Percentiles rank a stretch among this genome's conserved stretches.
Conservation (phyloP, 2,888 invertebrate species). For the Lagria hirta region DNA sequence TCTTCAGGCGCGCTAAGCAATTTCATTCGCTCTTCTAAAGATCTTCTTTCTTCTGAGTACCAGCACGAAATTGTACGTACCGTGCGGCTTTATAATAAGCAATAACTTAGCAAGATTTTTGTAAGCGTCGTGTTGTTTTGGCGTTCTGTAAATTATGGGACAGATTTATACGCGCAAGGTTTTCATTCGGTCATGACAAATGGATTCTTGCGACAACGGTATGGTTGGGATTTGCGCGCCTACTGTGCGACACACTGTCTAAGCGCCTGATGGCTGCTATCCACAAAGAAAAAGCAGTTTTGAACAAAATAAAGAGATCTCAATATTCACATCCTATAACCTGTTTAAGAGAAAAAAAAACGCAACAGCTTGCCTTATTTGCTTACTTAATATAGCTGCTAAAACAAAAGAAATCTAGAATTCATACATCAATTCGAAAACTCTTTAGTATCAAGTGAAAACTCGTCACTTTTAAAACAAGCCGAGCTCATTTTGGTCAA, state of each 20-base stretch:
- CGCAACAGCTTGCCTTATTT: too few species aligned
- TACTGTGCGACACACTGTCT: constrained; percentile 43
- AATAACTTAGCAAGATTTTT: constrained; percentile 52
- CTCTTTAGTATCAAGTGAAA: too few species aligned
- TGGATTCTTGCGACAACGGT: constrained; percentile 39
- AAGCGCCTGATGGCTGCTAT: too few species aligned
- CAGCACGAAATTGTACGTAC: constrained; percentile 31
- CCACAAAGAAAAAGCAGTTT: too few species aligned
- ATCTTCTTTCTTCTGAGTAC: not conserved
- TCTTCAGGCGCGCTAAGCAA: constrained; percentile 16
- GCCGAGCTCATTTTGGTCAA: too few species aligned
- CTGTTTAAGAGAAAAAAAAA: too few species aligned
- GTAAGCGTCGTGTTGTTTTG: constrained; percentile 52
- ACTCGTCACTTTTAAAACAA: too few species aligned
- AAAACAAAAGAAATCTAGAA: too few species aligned
- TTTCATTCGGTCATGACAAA: constrained; percentile 48
- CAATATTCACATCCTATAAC: too few species aligned
- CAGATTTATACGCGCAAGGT: constrained; percentile 51
- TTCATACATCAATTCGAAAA: too few species aligned
- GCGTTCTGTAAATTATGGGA: constrained; percentile 51
- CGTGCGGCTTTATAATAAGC: constrained; percentile 48
- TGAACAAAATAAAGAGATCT: too few species aligned
- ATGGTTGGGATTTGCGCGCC: constrained; percentile 34
- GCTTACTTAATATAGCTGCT: too few species aligned
- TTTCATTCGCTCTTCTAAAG: constrained; percentile 15